Base-by-base conservation (phyloP, 2,888 invertebrate species). In the Amphipoea lucens region DNA sequence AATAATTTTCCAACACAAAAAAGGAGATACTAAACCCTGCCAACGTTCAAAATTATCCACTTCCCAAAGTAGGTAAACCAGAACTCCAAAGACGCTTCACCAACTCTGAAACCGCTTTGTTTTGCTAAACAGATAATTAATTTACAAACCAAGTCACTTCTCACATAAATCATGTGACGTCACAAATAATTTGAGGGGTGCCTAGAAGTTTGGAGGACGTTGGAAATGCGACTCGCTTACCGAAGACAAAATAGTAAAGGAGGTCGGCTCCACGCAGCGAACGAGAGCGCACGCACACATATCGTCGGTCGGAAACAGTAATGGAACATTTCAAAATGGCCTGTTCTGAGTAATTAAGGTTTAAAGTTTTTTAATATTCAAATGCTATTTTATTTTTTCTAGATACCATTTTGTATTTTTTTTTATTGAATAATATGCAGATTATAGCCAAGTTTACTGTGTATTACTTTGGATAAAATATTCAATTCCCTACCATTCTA, bases 91-190 rank as follows among this genome's bases (percentile, higher is more conserved):
- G 23, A n/a, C 6, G 20, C 6, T 68, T 36, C 20, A 40, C 23
- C n/a, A 69, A 65, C 60, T 72, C 14, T 2, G 7, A 74, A 71
- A 51, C 65, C 45, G 40, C 68, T 75, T 80, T 73, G 85, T 85
- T 75, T 69, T 65, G 68, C 51, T 72, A 79, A 40, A 78, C 66
- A 70, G 66, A 70, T 70, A 40, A 79, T 76, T 85, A 77, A 74
- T 74, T 82, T 74, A 62, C 76, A 60, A 51, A 54, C 42, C 23
- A 29, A 76, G 76, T 78, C 80, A 84, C 45, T 69, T 63, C 54
- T 67, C 77, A 76, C 76, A 79, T 87, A 87, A 85, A 87, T 87
- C 66, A 63, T 87, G 72, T 81, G 66, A 60, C 57, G 82, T 79
- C 79, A 84, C 60, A 40, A 82, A 83, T 83, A 66, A 83, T 82